phyloP scores from a whole-genome alignment of 2,888 invertebrate species.

The Shargacucullia verbasci region DNA sequence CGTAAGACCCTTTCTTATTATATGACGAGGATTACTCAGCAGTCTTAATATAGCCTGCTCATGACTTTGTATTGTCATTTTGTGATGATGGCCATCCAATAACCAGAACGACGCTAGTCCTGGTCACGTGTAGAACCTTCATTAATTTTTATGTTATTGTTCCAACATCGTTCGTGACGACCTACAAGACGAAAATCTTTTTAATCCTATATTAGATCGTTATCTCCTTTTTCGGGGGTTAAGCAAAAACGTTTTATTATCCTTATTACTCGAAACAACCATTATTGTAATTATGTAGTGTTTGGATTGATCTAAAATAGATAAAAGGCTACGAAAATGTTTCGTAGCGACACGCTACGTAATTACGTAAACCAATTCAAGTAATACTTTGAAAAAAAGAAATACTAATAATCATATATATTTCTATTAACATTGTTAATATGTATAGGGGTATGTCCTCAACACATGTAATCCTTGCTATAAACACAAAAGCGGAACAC shows the following conservation, averaged over 20 bases:
- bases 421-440: conserved; percentile 12
- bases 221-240: background rate
- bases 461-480: conserved; percentile 34
- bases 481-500: conserved; percentile 35
- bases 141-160: conserved; percentile 53
- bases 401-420: too few species aligned
- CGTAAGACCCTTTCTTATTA: conserved; percentile 45
- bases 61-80: conserved; percentile 43
- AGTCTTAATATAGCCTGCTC: conserved; percentile 41
- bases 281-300: background rate
- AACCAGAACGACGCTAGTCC: conserved; percentile 42
- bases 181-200: conserved; percentile 22
- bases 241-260: background rate
- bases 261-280: background rate
- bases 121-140: too few species aligned
- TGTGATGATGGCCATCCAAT: conserved; percentile 33
- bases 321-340: conserved; percentile 13
- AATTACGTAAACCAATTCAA: conserved; percentile 1
- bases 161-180: conserved; percentile 33
- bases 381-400: conserved; percentile 4
- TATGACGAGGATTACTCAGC: conserved; percentile 50
- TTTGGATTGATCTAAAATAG: background rate
- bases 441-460: conserved; percentile 3
- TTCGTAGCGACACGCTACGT: conserved; percentile 25
- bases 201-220: conserved; percentile 24